These are phyloP conservation scores for Acropternis orthonyx DNA, from an alignment of 2,797 vertebrate species.

Conservation along the genomic window DNA sequence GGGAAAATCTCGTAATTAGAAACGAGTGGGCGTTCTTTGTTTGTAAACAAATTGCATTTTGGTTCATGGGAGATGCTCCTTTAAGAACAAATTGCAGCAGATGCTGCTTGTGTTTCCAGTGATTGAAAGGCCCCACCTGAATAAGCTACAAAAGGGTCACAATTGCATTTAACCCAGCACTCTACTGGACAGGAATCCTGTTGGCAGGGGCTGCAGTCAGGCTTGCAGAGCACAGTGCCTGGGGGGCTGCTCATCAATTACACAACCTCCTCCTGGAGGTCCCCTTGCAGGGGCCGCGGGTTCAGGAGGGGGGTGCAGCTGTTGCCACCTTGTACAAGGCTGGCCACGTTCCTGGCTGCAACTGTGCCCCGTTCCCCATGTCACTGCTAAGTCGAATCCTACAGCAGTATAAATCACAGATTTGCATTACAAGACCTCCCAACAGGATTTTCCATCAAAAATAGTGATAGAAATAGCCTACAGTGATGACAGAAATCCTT, in stretches of 20 bases:
- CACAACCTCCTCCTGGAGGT: not conserved
- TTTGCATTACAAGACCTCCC: not conserved
- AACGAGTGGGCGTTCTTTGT: slow-evolving; percentile 47
- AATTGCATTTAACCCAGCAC: not conserved
- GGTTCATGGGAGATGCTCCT: slow-evolving; percentile 46
- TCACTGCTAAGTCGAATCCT: not conserved
- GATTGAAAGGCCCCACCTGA: slow-evolving; percentile 56
- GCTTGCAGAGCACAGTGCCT: not conserved
- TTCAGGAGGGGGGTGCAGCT: not conserved
- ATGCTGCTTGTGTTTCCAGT: slow-evolving; percentile 5
- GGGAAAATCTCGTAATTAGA: slow-evolving; percentile 37
- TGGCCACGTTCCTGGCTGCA: not conserved
- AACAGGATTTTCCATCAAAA: not conserved
- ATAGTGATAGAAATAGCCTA: not conserved
- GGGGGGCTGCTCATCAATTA: not conserved
- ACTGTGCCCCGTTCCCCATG: not conserved
- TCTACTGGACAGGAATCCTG: not conserved
- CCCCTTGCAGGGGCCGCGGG: accelerated
- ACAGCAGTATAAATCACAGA: not conserved
- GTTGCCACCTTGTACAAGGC: not conserved
- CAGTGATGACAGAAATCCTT: not conserved
- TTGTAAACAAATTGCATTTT: slow-evolving; percentile 54
- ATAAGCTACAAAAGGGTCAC: slow-evolving; percentile 35
- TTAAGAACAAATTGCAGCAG: slow-evolving; percentile 58
- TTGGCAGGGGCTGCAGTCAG: not conserved